Evolutionary conservation across 2,888 invertebrate species (phyloP).

Genomic region (Drosophila mettleri): DNA sequence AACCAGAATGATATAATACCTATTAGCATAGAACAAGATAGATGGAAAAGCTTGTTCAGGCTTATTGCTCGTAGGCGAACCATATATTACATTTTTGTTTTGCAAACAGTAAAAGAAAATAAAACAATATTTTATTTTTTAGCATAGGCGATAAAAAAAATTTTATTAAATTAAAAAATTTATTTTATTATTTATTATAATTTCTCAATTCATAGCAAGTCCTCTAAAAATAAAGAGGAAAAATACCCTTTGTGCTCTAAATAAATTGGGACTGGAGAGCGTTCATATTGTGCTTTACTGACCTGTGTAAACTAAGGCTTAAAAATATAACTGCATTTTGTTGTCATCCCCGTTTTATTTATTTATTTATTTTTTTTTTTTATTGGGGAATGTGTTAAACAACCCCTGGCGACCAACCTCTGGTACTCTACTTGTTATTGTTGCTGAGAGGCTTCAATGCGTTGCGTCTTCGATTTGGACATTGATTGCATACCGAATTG

Average conservation of each 20-base stretch:
- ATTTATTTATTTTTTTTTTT: too few relatives aligned
- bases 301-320: constrained; percentile 18
- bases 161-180: not conserved
- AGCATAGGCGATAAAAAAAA: not conserved
- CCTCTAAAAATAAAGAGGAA: not conserved
- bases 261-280: not conserved
- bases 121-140: not conserved
- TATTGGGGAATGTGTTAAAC: constrained; percentile 34
- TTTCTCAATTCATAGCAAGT: too few relatives aligned
- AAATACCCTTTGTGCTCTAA: not conserved
- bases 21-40: constrained; percentile 11
- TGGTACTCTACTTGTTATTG: constrained; percentile 48
- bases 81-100: constrained; percentile 18
- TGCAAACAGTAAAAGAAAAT: not conserved
- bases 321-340: constrained; percentile 19
- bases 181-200: not conserved
- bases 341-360: not conserved
- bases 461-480: constrained; percentile 76
- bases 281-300: not conserved
- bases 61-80: constrained; percentile 7
- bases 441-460: constrained; percentile 63
- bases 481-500: constrained; percentile 83
- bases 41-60: constrained; percentile 23
- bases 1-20: constrained; percentile 5
- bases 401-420: constrained; percentile 28